Base-by-base conservation (phyloP, 2,888 invertebrate genomes). In the Brachyptera risi region DNA sequence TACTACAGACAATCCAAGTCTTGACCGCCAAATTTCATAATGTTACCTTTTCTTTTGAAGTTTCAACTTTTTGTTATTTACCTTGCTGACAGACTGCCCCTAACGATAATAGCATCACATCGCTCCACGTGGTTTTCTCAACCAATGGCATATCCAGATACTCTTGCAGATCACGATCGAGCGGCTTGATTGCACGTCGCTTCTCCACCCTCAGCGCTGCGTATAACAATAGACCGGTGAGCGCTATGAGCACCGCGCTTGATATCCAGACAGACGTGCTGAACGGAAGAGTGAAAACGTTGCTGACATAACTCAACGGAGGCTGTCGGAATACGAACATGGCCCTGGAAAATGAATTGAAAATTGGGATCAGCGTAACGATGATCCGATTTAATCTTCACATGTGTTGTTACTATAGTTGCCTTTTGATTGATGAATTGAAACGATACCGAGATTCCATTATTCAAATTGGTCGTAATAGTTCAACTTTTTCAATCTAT, bases 301-400 rank as follows among this genome's bases (percentile, higher is more conserved):
- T 88, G 65, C 82, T 83, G 50, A 88, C 83, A 65, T 84, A 86
- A 0, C 88, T 83, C 15, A 89, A 71, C 68, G 88, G 84, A 1
- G 88, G 88, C 70, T 86, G 83, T 56, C 84, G 82, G 70, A 88
- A 88, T 17, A 89, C 80, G 70, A 88, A 87, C 68, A 83, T 83
- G 0, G 86, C 78, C 23, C 69, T 65, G 58, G 5, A 61, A 63
- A 11, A n/a, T n/a, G n/a, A n/a, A n/a, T n/a, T n/a, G n/a, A n/a
- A n/a, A n/a, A n/a, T n/a, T n/a, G n/a, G n/a, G n/a, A n/a, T n/a
- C n/a, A n/a, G n/a, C n/a, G n/a, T n/a, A n/a, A n/a, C n/a, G n/a
- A n/a, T n/a, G n/a, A n/a, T n/a, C n/a, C n/a, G n/a, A n/a, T n/a
- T n/a, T n/a, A n/a, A n/a, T n/a, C n/a, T n/a, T n/a, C n/a, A n/a